Percentiles rank a stretch among this genome's conserved stretches.
phyloP scores from a whole-genome alignment of 2,797 vertebrate genomes.

The Zonotrichia albicollis region DNA sequence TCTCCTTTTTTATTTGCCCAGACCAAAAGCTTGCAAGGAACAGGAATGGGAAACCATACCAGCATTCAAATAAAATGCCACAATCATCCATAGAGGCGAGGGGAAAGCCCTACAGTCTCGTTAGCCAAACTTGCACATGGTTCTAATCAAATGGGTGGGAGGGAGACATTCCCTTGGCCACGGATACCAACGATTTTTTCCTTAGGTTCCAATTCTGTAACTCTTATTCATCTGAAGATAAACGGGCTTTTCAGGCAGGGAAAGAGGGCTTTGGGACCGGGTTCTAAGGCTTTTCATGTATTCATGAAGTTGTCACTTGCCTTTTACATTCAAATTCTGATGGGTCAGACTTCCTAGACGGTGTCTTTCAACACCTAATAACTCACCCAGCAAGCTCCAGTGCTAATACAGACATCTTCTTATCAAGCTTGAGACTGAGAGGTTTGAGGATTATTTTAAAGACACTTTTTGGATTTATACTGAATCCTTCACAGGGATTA shows the following conservation, averaged over 20 bases:
- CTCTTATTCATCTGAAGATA: conserved; percentile 50
- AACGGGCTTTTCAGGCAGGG: conserved; percentile 35
- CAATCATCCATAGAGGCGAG: background rate
- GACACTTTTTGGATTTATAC: conserved; percentile 65
- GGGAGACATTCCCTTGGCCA: conserved; percentile 65
- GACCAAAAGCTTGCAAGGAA: background rate
- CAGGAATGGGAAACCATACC: conserved; percentile 12
- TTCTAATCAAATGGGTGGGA: conserved; percentile 62
- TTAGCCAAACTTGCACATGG: conserved; percentile 62
- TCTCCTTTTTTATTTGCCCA: conserved; percentile 28
- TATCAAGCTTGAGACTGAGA: conserved; percentile 64
- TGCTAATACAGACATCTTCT: conserved; percentile 56
- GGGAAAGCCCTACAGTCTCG: conserved; percentile 50
- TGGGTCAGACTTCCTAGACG: conserved; percentile 64
- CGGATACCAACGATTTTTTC: conserved; percentile 53
- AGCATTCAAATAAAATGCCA: conserved; percentile 51
- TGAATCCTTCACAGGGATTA: conserved; percentile 63
- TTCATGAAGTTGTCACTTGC: conserved; percentile 64
- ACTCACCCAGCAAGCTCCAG: conserved; percentile 65
- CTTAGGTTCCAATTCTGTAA: conserved; percentile 60
- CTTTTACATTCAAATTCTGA: conserved; percentile 62
- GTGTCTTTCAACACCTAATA: conserved; percentile 79
- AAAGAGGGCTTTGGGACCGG: conserved; percentile 27
- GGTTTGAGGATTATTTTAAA: conserved; percentile 67
- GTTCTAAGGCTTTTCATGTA: conserved; percentile 55